phyloP scores from a whole-genome alignment of 2,888 invertebrate species.

The Ptychoptera contaminata region DNA sequence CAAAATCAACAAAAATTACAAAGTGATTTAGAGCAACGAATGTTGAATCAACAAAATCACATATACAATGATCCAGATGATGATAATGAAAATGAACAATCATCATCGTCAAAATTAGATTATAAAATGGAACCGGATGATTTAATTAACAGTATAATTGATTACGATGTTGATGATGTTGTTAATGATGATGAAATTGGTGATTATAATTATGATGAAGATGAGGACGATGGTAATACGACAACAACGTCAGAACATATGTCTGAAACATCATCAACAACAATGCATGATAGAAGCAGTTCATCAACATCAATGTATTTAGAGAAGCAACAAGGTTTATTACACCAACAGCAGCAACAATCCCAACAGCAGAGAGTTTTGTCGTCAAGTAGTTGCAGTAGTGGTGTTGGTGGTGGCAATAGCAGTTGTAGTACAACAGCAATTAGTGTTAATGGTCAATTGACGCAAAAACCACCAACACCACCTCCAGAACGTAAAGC shows the following conservation, averaged over 20 bases:
- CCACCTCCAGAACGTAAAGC: constrained; percentile 43
- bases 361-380: no score
- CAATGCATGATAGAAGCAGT: no score
- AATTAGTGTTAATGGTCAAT: constrained; percentile 24
- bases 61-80: background rate
- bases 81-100: background rate
- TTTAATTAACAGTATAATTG: no score
- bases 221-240: constrained; percentile 9
- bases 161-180: constrained; percentile 20
- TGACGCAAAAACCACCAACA: constrained; percentile 23
- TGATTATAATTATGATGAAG: constrained; percentile 4
- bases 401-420: constrained; percentile 2
- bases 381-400: background rate
- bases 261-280: constrained; percentile 5
- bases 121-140: no score
- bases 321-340: constrained; percentile 1
- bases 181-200: constrained; percentile 17
- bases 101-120: no score
- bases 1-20: constrained; percentile 22
- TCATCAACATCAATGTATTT: no score
- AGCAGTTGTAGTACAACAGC: constrained; percentile 22
- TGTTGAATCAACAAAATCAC: constrained; percentile 11
- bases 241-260: constrained; percentile 8
- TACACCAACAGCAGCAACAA: constrained; percentile 7
- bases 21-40: constrained; percentile 27